These are phyloP conservation scores for Notothenia coriiceps DNA, from an alignment of 2,113 vertebrate genomes.

Conservation along the genomic window DNA sequence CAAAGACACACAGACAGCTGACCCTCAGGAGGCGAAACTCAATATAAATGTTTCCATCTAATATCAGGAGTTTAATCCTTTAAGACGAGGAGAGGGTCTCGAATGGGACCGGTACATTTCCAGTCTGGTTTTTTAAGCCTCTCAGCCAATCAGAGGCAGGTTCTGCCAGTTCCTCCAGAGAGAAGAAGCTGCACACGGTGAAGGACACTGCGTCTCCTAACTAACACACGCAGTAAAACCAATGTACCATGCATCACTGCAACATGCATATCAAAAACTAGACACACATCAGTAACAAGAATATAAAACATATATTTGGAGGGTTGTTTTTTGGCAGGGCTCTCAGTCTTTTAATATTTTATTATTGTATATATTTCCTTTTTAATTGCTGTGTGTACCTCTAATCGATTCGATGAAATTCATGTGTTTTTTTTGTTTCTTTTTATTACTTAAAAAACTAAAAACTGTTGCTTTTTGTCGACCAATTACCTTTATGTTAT, in stretches of 20 bases:
- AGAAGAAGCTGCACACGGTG: conserved; percentile 38
- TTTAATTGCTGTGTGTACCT: too few relatives aligned
- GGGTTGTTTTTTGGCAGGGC: too few relatives aligned
- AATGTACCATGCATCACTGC: not conserved
- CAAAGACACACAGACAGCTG: conserved; percentile 12
- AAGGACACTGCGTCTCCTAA: conserved; percentile 68
- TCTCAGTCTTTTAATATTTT: too few relatives aligned
- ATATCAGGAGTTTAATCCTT: not conserved
- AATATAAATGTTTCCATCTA: conserved; percentile 43
- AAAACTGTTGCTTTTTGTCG: too few relatives aligned
- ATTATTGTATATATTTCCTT: too few relatives aligned
- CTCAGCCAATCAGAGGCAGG: conserved; percentile 52
- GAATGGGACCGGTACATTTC: conserved; percentile 26
- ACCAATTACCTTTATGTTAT: too few relatives aligned
- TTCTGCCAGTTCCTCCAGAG: conserved; percentile 54
- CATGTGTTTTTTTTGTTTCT: too few relatives aligned
- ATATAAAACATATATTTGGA: too few relatives aligned
- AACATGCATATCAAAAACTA: not conserved
- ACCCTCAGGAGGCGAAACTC: conserved; percentile 38
- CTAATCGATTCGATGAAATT: too few relatives aligned
- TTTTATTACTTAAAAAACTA: too few relatives aligned
- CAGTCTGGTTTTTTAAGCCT: not conserved
- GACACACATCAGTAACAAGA: too few relatives aligned
- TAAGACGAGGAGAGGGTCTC: too few relatives aligned
- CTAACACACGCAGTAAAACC: not conserved